Conservation (phyloP, 2,888 invertebrate genomes). For the Tetranychus piercei region DNA sequence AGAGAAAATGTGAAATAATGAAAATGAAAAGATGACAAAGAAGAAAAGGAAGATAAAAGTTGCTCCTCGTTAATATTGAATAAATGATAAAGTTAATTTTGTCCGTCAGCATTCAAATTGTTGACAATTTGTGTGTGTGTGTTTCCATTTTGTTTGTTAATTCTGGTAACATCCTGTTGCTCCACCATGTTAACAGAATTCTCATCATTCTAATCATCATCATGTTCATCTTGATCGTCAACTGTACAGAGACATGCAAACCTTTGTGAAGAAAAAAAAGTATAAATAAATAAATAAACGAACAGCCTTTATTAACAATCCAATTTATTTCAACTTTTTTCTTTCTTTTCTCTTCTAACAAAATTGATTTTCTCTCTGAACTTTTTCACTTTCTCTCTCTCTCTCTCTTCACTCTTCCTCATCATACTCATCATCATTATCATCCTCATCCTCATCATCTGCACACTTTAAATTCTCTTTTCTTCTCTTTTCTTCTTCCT, state of each 20-base stretch:
- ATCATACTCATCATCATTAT: too few relatives aligned
- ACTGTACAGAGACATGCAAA: not conserved
- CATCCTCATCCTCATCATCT: too few relatives aligned
- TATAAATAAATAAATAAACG: not conserved
- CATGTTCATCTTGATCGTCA: not conserved
- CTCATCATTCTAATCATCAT: not conserved
- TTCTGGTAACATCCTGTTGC: not conserved
- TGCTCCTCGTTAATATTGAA: not conserved
- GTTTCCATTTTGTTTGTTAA: not conserved
- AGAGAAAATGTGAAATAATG: too few relatives aligned
- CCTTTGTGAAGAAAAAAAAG: not conserved
- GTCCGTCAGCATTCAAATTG: not conserved
- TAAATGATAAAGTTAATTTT: not conserved
- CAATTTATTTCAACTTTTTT: too few relatives aligned
- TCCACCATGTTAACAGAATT: not conserved
- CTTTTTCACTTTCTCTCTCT: too few relatives aligned
- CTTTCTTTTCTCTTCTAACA: too few relatives aligned
- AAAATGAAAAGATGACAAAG: too few relatives aligned
- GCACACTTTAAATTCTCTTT: too few relatives aligned
- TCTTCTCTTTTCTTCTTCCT: too few relatives aligned
- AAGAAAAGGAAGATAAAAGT: not conserved
- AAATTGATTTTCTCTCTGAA: too few relatives aligned
- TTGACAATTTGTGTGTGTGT: not conserved
- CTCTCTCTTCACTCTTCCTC: too few relatives aligned
- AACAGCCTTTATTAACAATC: too few relatives aligned